These are phyloP conservation scores for Lucilia cuprina DNA, from an alignment of 1,140 invertebrate species.

Conservation along the genomic window DNA sequence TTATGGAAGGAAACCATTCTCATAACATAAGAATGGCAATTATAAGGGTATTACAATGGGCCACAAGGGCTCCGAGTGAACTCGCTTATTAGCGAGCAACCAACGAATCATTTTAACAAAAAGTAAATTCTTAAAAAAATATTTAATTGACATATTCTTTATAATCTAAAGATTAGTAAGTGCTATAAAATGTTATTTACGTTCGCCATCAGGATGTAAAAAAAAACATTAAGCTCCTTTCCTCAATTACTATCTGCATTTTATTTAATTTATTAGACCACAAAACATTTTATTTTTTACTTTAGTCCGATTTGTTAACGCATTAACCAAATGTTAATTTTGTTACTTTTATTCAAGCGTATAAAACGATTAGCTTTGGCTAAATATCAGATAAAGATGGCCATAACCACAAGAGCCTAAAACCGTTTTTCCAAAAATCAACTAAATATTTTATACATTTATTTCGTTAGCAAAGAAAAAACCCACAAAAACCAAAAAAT, in stretches of 20 bases:
- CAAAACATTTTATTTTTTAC: background rate
- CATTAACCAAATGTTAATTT: slow-evolving; percentile 17
- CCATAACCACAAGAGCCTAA: background rate
- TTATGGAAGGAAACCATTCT: too few relatives aligned
- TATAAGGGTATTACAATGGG: too few relatives aligned
- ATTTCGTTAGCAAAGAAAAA: background rate
- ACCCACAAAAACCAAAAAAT: slow-evolving; percentile 39
- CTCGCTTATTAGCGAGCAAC: too few relatives aligned
- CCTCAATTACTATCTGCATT: background rate
- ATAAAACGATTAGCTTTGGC: slow-evolving; percentile 29
- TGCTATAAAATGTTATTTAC: too few relatives aligned
- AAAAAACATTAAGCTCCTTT: background rate
- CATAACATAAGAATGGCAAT: too few relatives aligned
- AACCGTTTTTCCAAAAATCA: background rate
- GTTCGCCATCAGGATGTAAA: background rate
- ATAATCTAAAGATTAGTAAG: too few relatives aligned
- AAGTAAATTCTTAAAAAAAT: too few relatives aligned
- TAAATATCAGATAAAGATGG: background rate
- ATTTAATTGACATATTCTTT: too few relatives aligned
- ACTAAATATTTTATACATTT: background rate
- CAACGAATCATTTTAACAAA: too few relatives aligned
- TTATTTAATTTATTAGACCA: background rate
- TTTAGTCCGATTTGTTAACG: background rate
- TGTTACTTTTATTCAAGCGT: slow-evolving; percentile 32
- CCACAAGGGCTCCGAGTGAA: too few relatives aligned